Evolutionary conservation across 2,113 vertebrate species (phyloP).

Genomic region (Ptilonorhynchus violaceus): DNA sequence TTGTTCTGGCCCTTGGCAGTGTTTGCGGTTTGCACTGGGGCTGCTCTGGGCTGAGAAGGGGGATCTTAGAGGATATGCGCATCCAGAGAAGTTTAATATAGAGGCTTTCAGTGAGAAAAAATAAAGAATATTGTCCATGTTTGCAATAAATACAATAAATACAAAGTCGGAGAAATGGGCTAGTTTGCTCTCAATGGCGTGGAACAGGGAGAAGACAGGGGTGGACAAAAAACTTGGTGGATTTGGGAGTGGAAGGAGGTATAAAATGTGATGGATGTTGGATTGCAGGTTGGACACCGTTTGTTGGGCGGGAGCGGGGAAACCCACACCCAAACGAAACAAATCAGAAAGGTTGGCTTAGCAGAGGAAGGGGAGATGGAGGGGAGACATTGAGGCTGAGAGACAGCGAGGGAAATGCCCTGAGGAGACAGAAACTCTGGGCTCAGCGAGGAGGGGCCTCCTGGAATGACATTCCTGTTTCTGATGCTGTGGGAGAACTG

Average conservation of each 20-base stretch:
- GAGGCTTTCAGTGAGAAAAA: neutral
- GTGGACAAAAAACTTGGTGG: neutral
- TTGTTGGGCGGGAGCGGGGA: accelerated
- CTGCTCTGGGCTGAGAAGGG: neutral
- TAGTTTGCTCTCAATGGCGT: accelerated
- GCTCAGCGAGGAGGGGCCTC: accelerated
- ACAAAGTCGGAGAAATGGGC: neutral
- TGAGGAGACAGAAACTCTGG: neutral
- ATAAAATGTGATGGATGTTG: neutral
- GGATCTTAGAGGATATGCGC: neutral
- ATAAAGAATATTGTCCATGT: accelerated
- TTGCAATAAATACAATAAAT: neutral
- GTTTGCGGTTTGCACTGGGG: accelerated
- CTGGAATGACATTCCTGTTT: neutral
- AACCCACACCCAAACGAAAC: neutral
- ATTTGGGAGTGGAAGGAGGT: neutral
- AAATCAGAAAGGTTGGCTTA: neutral
- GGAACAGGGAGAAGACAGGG: neutral
- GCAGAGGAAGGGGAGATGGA: neutral
- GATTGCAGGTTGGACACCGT: neutral
- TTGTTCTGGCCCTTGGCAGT: neutral
- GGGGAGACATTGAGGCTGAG: neutral
- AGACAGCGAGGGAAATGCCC: too few relatives aligned
- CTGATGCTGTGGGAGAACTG: neutral
- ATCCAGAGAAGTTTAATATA: neutral